Base-by-base conservation (phyloP, 2,113 vertebrate species). In the Carassius gibelio region DNA sequence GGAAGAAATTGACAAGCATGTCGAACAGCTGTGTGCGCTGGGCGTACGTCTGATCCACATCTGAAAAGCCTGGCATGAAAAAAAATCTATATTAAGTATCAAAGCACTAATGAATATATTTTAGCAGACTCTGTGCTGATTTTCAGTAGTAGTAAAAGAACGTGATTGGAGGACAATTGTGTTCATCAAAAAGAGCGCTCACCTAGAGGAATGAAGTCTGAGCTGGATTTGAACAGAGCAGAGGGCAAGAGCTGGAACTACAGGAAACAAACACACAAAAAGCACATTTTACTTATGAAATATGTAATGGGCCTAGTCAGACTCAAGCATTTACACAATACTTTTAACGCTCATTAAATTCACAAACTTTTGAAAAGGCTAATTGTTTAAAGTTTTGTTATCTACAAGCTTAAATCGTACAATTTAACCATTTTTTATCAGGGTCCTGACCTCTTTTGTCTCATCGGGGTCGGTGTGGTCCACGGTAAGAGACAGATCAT, bases 21-120 rank as follows among this genome's bases (percentile, higher is more conserved):
- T 99, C 98, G 88, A 99, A 99, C 82, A 99, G 97, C 90, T 98
- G 97, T 66, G 98, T 99, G 90, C 98, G 96, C 93, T 98, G 98
- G 87, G 97, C 97, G 1, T 99, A 99, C 0, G 97, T 98, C 93
- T 98, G 97, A 92, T 99, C 98, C 52, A 99, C 97, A 0, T 99
- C 97, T 0, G 97, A 99, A 94, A 99, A 98, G 69, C 97, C 98
- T 99, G 91, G 17, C 5, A 57, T 38, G 6, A 75, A 7, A 66
- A 66, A 86, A 48, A 11, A 48, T 48, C 86, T 82, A 3, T 1
- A 75, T n/a, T 75, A 7, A 21, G 64, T 75, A 86, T 21, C 8
- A n/a, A 7, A 61, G 26, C 48, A 14, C 52, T 42, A 42, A 1
- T 42, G 42, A 42, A 42, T 42, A 42, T 42, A 8, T 76, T 0